Percentiles rank a stretch among this genome's conserved stretches.
Evolutionary conservation across 53 echinoderm and acorn worm species (phyloP).

Genomic region (Hippasteria phrygiana): DNA sequence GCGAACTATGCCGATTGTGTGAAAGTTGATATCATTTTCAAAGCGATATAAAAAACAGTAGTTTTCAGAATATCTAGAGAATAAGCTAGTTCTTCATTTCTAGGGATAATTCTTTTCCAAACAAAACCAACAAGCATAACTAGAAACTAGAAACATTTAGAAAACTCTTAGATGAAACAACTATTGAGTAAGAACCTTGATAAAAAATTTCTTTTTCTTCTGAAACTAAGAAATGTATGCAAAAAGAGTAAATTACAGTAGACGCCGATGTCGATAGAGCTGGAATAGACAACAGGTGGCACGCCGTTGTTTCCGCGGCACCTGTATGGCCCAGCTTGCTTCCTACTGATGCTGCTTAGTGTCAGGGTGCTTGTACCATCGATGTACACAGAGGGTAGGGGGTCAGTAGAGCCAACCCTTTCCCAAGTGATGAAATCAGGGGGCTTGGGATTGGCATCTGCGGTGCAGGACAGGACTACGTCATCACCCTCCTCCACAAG

Average conservation of each 20-base stretch:
- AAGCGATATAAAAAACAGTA: too few relatives aligned
- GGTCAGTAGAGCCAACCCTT: not conserved
- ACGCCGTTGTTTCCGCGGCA: constrained; percentile 8
- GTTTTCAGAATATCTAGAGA: too few relatives aligned
- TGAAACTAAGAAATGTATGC: not conserved
- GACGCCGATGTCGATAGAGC: not conserved
- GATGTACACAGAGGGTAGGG: not conserved
- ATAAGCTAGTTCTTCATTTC: too few relatives aligned
- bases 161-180: not conserved
- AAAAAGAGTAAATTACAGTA: not conserved
- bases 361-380: constrained; percentile 4
- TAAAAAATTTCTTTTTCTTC: not conserved
- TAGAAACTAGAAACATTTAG: too few relatives aligned
- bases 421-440: constrained; percentile 23
- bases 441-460: constrained; percentile 39
- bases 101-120: too few relatives aligned
- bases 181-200: not conserved
- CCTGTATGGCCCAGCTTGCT: constrained; percentile 20
- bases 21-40: too few relatives aligned
- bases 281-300: not conserved
- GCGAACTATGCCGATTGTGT: too few relatives aligned
- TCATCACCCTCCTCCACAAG: constrained; percentile 11
- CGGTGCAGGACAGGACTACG: constrained; percentile 45
- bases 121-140: too few relatives aligned
- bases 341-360: not conserved